Conservation (phyloP, 2,888 invertebrate species). For the Microplitis manilae region DNA sequence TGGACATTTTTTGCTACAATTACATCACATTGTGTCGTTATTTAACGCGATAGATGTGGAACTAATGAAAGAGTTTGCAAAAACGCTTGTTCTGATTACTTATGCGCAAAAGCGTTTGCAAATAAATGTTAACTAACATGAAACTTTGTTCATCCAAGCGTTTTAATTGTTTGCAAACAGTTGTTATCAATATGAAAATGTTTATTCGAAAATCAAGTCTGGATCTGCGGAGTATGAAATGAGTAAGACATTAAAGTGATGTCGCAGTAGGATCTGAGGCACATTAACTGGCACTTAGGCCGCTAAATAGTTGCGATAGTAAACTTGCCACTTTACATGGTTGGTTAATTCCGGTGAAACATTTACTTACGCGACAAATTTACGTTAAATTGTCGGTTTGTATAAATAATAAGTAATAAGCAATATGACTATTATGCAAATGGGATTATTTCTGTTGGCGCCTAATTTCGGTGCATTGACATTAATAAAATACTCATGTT, state of each 20-base stretch:
- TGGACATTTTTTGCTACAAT: slow-evolving; percentile 40
- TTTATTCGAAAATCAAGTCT: slow-evolving; percentile 21
- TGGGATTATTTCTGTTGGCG: neutral
- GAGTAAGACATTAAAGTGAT: slow-evolving; percentile 29
- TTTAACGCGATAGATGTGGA: slow-evolving; percentile 47
- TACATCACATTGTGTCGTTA: slow-evolving; percentile 59
- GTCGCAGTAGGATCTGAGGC: slow-evolving; percentile 36
- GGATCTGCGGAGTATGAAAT: neutral
- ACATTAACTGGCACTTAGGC: slow-evolving; percentile 34
- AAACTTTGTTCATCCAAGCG: neutral
- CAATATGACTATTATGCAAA: neutral
- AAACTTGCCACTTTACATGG: neutral
- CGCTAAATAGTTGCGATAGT: neutral
- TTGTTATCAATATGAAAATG: neutral
- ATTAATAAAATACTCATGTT: neutral
- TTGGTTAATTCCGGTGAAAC: neutral
- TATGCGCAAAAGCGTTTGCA: slow-evolving; percentile 1
- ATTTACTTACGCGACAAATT: neutral
- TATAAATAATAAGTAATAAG: neutral
- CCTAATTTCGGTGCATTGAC: neutral
- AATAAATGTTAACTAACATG: neutral
- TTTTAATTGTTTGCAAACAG: neutral
- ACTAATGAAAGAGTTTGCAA: slow-evolving; percentile 27
- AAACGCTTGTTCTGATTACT: slow-evolving; percentile 47
- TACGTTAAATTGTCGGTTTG: neutral